These are phyloP conservation scores for Drosophila sproati DNA, from an alignment of 1,140 invertebrate species.

Conservation along the genomic window DNA sequence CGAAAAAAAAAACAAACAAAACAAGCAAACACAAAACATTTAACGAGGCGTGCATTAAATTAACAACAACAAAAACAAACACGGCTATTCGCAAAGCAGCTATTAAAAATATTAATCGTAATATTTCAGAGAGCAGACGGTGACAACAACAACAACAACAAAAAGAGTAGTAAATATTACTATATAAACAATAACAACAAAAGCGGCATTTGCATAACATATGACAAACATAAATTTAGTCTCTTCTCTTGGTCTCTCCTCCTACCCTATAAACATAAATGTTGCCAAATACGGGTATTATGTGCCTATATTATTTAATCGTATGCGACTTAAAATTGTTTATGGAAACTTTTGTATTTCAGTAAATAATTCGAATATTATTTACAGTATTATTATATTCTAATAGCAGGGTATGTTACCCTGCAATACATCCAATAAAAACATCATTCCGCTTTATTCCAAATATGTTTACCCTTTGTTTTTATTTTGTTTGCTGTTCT, in stretches of 20 bases:
- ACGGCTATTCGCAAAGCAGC: conserved; percentile 37
- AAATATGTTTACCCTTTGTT: neutral
- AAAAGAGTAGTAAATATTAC: conserved; percentile 12
- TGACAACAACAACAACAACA: conserved; percentile 31
- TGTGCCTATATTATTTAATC: neutral
- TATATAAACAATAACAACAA: conserved; percentile 28
- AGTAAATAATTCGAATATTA: no score
- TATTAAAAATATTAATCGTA: conserved; percentile 80
- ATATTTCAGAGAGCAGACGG: conserved; percentile 62
- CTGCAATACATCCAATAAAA: neutral
- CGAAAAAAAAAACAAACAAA: conserved; percentile 30
- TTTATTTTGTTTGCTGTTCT: conserved; percentile 12
- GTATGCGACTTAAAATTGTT: no score
- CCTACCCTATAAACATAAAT: conserved; percentile 8
- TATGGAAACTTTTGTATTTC: no score
- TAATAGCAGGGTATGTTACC: neutral
- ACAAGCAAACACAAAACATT: conserved; percentile 56
- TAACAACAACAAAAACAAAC: conserved; percentile 49
- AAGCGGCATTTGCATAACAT: conserved; percentile 75
- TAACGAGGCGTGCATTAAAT: conserved; percentile 79
- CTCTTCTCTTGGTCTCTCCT: conserved; percentile 30
- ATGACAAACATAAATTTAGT: conserved; percentile 62
- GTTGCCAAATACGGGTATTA: neutral
- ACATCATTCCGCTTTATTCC: neutral
- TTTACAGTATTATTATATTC: no score